Percentiles rank a stretch among this genome's conserved stretches.
Conservation (phyloP, 1,140 invertebrate species). For the Conus ventricosus region DNA sequence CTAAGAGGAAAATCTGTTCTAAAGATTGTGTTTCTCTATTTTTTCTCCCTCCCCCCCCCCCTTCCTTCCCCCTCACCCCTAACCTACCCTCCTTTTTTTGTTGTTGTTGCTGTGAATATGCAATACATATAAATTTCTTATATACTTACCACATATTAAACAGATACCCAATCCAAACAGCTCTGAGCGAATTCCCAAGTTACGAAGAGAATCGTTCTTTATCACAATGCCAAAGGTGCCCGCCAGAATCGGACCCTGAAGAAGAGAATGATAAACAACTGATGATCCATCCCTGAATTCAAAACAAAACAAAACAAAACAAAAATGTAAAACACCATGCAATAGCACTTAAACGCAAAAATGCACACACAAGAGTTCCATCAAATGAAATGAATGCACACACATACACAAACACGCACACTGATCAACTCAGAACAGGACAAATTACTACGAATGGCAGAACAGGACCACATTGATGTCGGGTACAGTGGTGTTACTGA, state of each 20-base stretch:
- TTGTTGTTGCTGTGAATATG: no score
- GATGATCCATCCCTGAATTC: neutral
- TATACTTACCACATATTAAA: slow-evolving; percentile 78
- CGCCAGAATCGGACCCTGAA: slow-evolving; percentile 88
- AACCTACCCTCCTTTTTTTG: no score
- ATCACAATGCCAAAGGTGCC: slow-evolving; percentile 89
- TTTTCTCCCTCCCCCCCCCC: no score
- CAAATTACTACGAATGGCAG: neutral
- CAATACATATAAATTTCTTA: no score
- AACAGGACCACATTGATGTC: neutral
- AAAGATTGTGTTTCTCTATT: no score
- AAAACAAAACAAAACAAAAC: neutral
- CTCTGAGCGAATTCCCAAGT: slow-evolving; percentile 76
- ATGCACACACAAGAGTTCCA: no score
- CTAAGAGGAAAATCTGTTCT: no score
- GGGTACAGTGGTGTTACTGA: slow-evolving; percentile 72
- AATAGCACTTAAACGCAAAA: no score
- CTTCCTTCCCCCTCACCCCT: no score
- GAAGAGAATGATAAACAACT: slow-evolving; percentile 23
- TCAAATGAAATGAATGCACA: neutral
- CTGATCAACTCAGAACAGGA: neutral
- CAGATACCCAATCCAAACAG: slow-evolving; percentile 84
- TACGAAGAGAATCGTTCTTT: slow-evolving; percentile 81
- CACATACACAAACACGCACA: neutral
- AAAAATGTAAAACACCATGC: neutral